Evolutionary conservation across 2,888 invertebrate species (phyloP).

Genomic region (Carterocephalus palaemon): DNA sequence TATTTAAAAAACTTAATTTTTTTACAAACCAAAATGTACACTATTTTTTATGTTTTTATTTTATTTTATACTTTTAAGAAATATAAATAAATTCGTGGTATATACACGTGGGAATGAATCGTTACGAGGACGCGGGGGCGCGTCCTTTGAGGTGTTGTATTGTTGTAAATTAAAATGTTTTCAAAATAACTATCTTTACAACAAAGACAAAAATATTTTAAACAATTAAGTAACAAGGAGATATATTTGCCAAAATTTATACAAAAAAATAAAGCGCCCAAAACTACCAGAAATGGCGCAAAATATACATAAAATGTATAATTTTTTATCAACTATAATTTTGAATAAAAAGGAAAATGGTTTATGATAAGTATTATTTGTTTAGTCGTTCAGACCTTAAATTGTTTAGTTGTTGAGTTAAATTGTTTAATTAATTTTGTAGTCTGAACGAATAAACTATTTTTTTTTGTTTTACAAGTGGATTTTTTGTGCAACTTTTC

Average conservation of each 20-base stretch:
- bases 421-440: no score
- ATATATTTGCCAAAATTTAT: not conserved
- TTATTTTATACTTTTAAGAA: slow-evolving; percentile 24
- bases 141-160: slow-evolving; percentile 2
- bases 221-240: no score
- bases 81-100: slow-evolving; percentile 50
- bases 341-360: no score
- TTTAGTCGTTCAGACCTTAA: no score
- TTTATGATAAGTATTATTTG: not conserved
- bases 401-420: no score
- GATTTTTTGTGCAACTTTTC: no score
- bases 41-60: slow-evolving; percentile 4
- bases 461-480: no score
- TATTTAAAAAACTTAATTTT: slow-evolving; percentile 19
- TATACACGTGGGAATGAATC: slow-evolving; percentile 46
- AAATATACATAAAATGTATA: slow-evolving; percentile 13
- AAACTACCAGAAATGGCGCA: slow-evolving; percentile 7
- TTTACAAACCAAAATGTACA: slow-evolving; percentile 23
- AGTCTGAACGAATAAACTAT: no score
- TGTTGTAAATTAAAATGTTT: no score
- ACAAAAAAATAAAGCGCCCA: slow-evolving; percentile 1
- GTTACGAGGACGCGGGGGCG: slow-evolving; percentile 8
- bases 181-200: no score
- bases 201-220: no score
- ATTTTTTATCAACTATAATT: not conserved